Evolutionary conservation across 2,113 vertebrate species (phyloP).

Genomic region (Rhadina sibilatrix): DNA sequence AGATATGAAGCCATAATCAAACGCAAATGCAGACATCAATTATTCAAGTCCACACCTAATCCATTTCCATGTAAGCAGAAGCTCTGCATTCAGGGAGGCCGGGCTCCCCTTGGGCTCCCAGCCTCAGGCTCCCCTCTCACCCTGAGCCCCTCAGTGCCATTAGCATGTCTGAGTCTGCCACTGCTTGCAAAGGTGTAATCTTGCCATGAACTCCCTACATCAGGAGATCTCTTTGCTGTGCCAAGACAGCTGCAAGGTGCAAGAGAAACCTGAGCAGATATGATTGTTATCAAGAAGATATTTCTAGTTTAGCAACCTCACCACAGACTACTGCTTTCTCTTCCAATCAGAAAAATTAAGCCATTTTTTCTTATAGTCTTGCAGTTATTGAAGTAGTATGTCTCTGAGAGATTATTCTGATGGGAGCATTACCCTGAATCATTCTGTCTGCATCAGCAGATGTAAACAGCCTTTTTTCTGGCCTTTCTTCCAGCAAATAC

Average conservation of each 20-base stretch:
- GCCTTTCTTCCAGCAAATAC: background rate
- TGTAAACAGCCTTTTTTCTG: background rate
- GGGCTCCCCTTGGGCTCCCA: background rate
- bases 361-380: background rate
- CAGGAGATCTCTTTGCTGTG: background rate
- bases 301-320: background rate
- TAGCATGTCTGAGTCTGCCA: background rate
- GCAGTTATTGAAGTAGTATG: background rate
- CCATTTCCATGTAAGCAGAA: background rate
- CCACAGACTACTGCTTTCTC: background rate
- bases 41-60: background rate
- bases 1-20: background rate
- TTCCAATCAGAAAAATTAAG: background rate
- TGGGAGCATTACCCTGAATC: background rate
- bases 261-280: background rate
- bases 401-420: background rate
- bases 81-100: background rate
- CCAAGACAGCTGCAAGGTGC: slow-evolving; percentile 20
- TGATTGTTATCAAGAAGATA: background rate
- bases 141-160: background rate
- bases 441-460: background rate
- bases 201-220: background rate
- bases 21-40: background rate
- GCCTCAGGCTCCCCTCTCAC: background rate
- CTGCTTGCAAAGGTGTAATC: background rate